These are phyloP conservation scores for Scatophagus argus DNA, from an alignment of 2,113 vertebrate species.

Conservation along the genomic window DNA sequence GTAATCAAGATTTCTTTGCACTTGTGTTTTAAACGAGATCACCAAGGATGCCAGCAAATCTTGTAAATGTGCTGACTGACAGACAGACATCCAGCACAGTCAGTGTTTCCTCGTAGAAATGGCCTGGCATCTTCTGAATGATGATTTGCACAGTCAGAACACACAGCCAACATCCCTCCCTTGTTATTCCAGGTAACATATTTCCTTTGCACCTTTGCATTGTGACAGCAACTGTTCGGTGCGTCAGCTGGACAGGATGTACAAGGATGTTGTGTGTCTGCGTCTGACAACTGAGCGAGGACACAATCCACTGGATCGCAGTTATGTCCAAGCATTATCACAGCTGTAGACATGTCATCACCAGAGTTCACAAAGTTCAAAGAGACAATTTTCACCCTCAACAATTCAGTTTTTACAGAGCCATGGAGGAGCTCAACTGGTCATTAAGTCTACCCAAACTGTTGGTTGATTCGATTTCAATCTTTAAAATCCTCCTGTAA, in stretches of 20 bases:
- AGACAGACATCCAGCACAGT: conserved; percentile 36
- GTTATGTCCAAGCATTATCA: conserved; percentile 9
- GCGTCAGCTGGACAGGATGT: conserved; percentile 2
- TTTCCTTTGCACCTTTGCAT: conserved; percentile 14
- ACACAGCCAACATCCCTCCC: conserved; percentile 9
- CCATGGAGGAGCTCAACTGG: not conserved
- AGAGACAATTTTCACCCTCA: not conserved
- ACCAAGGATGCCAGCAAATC: conserved; percentile 27
- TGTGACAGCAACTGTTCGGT: conserved; percentile 8
- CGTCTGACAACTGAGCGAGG: conserved; percentile 3
- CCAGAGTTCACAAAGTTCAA: not conserved
- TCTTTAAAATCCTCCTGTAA: not conserved
- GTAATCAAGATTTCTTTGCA: conserved; percentile 25
- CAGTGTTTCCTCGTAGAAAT: conserved; percentile 24
- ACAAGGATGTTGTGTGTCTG: not conserved
- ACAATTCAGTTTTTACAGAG: conserved; percentile 4
- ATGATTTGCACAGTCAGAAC: conserved; percentile 5
- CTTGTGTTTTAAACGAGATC: conserved; percentile 17
- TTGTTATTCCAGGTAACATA: conserved; percentile 24
- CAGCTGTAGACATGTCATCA: not conserved
- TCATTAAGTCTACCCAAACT: not conserved
- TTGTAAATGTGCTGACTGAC: conserved; percentile 49
- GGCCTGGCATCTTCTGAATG: conserved; percentile 2
- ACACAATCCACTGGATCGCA: not conserved
- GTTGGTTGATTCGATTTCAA: not conserved